phyloP scores from a whole-genome alignment of 2,888 invertebrate genomes.

The Aspidapion aeneum region DNA sequence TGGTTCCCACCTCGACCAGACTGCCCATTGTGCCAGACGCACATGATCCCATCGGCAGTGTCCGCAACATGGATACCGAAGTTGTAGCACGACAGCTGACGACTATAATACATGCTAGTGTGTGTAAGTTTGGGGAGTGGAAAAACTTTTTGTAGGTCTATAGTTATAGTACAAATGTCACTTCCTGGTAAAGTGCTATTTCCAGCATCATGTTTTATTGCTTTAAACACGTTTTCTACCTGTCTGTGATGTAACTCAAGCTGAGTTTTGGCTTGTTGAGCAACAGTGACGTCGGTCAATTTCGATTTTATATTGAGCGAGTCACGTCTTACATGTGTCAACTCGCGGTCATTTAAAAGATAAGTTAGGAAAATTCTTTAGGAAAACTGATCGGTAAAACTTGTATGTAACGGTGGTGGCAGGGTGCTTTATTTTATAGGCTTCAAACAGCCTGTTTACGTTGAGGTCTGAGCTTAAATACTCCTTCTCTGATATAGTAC shows the following conservation, averaged over 20 bases:
- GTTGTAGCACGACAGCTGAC: no score
- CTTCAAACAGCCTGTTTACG: not conserved
- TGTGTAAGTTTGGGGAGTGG: no score
- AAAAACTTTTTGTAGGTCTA: no score
- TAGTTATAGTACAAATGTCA: no score
- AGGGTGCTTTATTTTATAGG: not conserved
- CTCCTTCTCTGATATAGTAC: not conserved
- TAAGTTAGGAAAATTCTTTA: conserved; percentile 13
- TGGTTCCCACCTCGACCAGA: no score
- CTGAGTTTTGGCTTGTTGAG: no score
- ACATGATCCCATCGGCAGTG: no score
- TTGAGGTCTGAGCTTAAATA: not conserved
- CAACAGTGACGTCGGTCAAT: no score
- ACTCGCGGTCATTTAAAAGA: conserved; percentile 4
- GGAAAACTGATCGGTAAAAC: conserved; percentile 10
- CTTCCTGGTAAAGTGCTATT: no score
- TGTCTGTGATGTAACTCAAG: conserved; percentile 13
- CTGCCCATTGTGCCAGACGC: no score
- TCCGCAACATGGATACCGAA: no score
- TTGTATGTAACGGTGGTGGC: not conserved
- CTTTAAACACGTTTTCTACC: conserved; percentile 12
- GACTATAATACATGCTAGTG: no score
- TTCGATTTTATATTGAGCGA: conserved; percentile 12
- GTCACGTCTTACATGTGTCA: conserved; percentile 11
- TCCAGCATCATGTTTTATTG: conserved; percentile 17